phyloP scores from a whole-genome alignment of 2,113 vertebrate species.

The Scomber scombrus region DNA sequence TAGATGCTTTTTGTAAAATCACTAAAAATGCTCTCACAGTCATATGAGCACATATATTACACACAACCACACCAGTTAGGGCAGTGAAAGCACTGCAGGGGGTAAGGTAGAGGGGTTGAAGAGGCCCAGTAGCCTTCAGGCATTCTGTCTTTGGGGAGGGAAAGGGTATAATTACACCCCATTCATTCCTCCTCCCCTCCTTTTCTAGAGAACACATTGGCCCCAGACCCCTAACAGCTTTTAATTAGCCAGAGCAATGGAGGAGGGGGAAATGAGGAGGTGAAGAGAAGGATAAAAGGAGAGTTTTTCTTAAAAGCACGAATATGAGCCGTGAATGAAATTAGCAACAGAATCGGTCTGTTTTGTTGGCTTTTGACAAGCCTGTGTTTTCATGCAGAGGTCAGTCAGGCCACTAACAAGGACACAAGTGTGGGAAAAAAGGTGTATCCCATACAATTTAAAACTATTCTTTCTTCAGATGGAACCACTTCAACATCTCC shows the following conservation, averaged over 20 bases:
- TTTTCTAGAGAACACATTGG: constrained; percentile 75
- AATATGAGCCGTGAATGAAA: constrained; percentile 66
- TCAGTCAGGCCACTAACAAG: constrained; percentile 43
- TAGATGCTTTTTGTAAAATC: constrained; percentile 23
- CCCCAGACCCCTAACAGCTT: constrained; percentile 82
- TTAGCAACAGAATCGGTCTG: constrained; percentile 71
- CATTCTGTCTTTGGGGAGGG: constrained; percentile 73
- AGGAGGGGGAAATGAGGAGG: constrained; percentile 36
- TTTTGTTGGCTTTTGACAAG: constrained; percentile 70
- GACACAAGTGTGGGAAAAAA: constrained; percentile 45
- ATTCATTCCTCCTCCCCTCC: constrained; percentile 76
- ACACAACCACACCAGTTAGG: constrained; percentile 11
- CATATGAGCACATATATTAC: constrained; percentile 23
- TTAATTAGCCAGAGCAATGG: constrained; percentile 77
- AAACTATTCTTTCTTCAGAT: constrained; percentile 38
- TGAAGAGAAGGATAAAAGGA: constrained; percentile 61
- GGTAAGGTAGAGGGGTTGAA: constrained; percentile 56
- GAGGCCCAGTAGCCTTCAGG: constrained; percentile 71
- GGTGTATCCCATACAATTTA: constrained; percentile 42
- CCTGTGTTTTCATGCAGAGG: constrained; percentile 33
- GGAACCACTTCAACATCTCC: constrained; percentile 38
- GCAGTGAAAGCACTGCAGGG: constrained; percentile 59
- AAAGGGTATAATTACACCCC: constrained; percentile 80
- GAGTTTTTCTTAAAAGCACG: constrained; percentile 58
- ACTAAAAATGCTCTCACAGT: constrained; percentile 7